Evolutionary conservation across 1,140 invertebrate genomes (phyloP), one percentile per base, ranked within the genome.

Genomic region (Drosophila ogumai): DNA sequence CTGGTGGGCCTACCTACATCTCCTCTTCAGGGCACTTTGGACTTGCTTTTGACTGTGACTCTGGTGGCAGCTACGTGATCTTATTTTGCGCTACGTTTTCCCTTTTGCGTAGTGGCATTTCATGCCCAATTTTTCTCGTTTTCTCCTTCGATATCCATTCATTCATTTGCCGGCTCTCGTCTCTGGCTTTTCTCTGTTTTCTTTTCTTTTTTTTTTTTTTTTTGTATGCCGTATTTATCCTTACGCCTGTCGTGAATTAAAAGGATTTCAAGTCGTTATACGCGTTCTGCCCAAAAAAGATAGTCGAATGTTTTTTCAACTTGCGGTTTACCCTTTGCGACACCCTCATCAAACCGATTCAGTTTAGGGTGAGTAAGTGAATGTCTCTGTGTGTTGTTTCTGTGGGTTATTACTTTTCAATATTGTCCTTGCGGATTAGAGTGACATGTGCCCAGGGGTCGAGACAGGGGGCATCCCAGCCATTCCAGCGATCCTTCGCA

Each of bases 401-500:
- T 91, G 87, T 78, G 90, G 85, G 80, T 91, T 91, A 91, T 91
- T 91, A 91, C 86, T 91, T 91, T 91, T 90, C 90, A 91, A 91
- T 91, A 91, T 91, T 91, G 82, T 91, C 76, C 77, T 91, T 91
- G 71, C 79, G 85, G 90, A 91, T 91, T 91, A 91, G 50, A 63
- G 76, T 68, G 79, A 91, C 82, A 82, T 87, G 80, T 79, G 88
- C 82, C 76, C 52, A 38, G 44, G 65, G 61, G 68, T 76, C 68
- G 67, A 50, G 41, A 69, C 68, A 56, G 17, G 56, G 50, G 64
- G 15, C 52, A 28, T 47, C 41, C 15, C 34, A 6, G 52, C 2
- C 34, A 55, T 8, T 38, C 34, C 34, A 55, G 19, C 34, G 52
- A 55, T 41, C 32, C 17, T 47, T 17, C 49, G 19, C 36, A 49